Conservation (phyloP, 2,797 vertebrate genomes). For the Syndactyla subalaris region DNA sequence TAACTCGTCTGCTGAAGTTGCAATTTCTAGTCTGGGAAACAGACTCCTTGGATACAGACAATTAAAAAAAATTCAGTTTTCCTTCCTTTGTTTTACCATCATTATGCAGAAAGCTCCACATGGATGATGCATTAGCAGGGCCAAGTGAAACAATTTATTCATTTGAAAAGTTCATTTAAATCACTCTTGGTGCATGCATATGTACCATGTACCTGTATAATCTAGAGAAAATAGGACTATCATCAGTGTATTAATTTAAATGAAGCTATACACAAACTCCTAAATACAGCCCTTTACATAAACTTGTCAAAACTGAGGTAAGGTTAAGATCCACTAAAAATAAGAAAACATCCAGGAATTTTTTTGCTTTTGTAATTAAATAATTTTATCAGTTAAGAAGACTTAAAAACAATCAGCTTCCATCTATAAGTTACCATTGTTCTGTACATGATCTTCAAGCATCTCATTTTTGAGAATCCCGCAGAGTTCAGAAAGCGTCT, state of each 20-base stretch:
- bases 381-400: not conserved
- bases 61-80: not conserved
- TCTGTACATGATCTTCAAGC: constrained; percentile 97
- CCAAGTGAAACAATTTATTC: not conserved
- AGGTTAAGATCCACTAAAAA: not conserved
- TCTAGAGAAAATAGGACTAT: not conserved
- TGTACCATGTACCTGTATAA: not conserved
- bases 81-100: not conserved
- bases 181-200: not conserved
- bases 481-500: constrained; percentile 97
- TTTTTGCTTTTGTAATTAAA: not conserved
- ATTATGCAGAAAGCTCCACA: not conserved
- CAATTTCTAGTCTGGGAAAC: not conserved
- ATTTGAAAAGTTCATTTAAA: not conserved
- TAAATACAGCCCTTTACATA: not conserved
- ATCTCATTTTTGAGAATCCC: constrained; percentile 98
- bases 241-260: not conserved
- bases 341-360: not conserved
- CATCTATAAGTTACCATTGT: constrained; percentile 84
- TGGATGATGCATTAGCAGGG: not conserved
- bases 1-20: not conserved
- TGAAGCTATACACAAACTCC: not conserved
- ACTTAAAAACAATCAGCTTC: not conserved
- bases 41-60: not conserved
- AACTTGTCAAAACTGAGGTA: not conserved